phyloP scores from a whole-genome alignment of 37 sponge, comb jelly and placozoan species.

The Lycopodina hypogea region DNA sequence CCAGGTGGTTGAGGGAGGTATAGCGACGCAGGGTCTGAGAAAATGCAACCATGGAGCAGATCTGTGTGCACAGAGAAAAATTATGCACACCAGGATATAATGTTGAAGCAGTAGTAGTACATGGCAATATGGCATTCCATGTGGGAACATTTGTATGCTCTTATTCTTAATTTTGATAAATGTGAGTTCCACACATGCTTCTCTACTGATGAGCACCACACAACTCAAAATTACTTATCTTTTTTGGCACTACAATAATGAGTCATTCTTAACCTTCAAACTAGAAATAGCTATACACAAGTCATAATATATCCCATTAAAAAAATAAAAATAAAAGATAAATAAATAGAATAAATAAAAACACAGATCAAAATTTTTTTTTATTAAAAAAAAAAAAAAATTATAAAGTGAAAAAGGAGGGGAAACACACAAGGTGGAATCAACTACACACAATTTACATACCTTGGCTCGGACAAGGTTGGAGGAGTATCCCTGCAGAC shows the following conservation, averaged over 20 bases:
- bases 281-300: no score
- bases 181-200: background rate
- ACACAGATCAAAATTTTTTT: no score
- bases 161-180: background rate
- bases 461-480: constrained; percentile 79
- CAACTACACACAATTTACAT: background rate
- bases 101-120: background rate
- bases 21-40: constrained; percentile 97
- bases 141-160: background rate
- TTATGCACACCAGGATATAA: background rate
- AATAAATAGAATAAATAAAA: no score
- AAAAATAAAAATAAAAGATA: no score
- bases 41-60: constrained; percentile 89
- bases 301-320: no score
- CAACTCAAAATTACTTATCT: no score
- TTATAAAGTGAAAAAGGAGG: no score
- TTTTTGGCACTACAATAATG: no score
- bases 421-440: no score
- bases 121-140: background rate
- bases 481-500: constrained; percentile 71
- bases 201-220: no score
- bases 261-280: no score
- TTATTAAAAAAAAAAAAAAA: no score
- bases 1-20: constrained; percentile 98
- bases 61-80: constrained; percentile 29